phyloP scores from a whole-genome alignment of 2,888 invertebrate genomes.

The Erannis defoliaria region DNA sequence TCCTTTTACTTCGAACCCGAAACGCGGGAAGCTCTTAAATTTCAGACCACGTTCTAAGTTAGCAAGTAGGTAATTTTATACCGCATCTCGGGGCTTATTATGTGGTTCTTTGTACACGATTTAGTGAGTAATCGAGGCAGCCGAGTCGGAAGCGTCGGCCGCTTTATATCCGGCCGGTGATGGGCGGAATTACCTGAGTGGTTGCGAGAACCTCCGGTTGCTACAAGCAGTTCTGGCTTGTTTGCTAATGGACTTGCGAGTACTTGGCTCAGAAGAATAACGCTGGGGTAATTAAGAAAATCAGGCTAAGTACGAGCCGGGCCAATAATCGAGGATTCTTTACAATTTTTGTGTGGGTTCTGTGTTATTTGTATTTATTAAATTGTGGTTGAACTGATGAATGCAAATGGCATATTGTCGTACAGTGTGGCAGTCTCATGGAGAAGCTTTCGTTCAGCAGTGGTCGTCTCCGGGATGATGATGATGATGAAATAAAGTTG shows the following conservation, averaged over 20 bases:
- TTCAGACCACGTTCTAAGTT: constrained; percentile 39
- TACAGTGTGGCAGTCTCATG: no score
- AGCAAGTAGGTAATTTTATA: constrained; percentile 38
- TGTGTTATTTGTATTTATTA: no score
- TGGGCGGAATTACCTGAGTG: constrained; percentile 44
- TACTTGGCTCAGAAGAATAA: not conserved
- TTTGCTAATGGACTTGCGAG: constrained; percentile 8
- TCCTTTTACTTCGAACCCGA: constrained; percentile 39
- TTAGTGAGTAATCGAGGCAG: constrained; percentile 40
- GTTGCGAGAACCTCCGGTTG: constrained; percentile 25
- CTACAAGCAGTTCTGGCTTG: constrained; percentile 1
- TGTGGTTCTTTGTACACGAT: constrained; percentile 42
- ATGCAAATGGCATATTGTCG: no score
- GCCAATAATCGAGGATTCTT: no score
- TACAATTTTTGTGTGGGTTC: no score
- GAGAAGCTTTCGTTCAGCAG: no score
- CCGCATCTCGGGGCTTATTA: constrained; percentile 36
- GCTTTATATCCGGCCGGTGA: constrained; percentile 54
- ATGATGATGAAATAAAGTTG: no score
- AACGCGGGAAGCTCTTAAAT: constrained; percentile 39
- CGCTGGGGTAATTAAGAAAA: not conserved
- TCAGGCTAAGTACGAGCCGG: no score
- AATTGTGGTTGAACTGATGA: no score
- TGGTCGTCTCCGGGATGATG: no score
- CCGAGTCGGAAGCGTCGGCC: constrained; percentile 43